Percentiles rank a stretch among this genome's conserved stretches.
Conservation (phyloP, 2,888 invertebrate genomes). For the Andrena minutula region DNA sequence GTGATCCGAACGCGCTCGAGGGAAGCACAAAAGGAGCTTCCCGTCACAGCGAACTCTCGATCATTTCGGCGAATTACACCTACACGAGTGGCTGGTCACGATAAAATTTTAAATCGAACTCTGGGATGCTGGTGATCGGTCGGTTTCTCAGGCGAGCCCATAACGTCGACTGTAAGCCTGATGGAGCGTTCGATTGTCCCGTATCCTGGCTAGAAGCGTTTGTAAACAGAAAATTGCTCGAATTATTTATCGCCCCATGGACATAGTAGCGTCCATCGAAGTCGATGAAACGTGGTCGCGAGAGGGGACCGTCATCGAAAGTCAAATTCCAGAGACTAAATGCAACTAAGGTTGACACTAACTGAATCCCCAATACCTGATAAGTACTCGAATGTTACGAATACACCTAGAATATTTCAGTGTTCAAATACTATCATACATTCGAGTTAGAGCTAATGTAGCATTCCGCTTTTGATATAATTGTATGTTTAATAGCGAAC, state of each 20-base stretch:
- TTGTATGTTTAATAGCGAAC: no score
- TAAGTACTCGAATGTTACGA: no score
- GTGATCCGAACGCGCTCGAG: not conserved
- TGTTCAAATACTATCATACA: no score
- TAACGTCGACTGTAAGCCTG: not conserved
- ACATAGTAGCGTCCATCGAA: not conserved
- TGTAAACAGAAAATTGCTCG: slow-evolving; percentile 3
- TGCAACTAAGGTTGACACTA: no score
- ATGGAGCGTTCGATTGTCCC: not conserved
- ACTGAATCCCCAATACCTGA: no score
- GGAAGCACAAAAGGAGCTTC: slow-evolving; percentile 11
- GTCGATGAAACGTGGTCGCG: not conserved
- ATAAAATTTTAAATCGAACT: slow-evolving; percentile 19
- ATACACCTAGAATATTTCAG: no score
- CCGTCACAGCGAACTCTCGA: not conserved
- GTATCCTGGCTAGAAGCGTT: not conserved
- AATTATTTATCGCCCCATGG: not conserved
- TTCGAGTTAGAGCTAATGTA: no score
- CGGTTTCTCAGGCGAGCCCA: not conserved
- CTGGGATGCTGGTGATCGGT: not conserved
- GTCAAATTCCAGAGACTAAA: not conserved
- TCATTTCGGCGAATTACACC: slow-evolving; percentile 17
- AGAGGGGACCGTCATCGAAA: not conserved
- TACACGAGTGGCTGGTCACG: not conserved
- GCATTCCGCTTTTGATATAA: no score